Conservation (phyloP, 2,888 invertebrate species). For the Aethes cnicana region DNA sequence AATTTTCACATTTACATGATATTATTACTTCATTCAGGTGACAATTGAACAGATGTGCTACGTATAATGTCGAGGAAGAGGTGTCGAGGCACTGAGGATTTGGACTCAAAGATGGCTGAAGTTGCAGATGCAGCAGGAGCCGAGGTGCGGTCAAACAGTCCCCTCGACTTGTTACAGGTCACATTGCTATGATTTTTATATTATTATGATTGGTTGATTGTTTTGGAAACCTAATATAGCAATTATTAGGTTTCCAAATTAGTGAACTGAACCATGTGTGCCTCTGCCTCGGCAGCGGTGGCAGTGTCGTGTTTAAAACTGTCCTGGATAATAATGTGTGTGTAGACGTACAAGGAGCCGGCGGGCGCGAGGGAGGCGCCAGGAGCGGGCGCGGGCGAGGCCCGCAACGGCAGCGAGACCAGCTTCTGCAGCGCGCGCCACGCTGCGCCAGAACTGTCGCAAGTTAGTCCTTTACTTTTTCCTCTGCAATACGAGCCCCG, state of each 20-base stretch:
- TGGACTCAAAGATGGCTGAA: conserved; percentile 60
- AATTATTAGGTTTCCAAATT: too few relatives aligned
- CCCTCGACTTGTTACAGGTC: conserved; percentile 48
- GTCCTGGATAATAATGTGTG: too few relatives aligned
- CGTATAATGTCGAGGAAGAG: conserved; percentile 74
- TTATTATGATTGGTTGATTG: too few relatives aligned
- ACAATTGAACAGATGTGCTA: conserved; percentile 1
- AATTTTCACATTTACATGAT: too few relatives aligned
- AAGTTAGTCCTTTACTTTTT: neutral
- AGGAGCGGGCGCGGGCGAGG: neutral
- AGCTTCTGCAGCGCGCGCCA: neutral
- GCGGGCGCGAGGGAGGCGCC: neutral
- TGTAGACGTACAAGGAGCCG: too few relatives aligned
- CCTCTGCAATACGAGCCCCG: too few relatives aligned
- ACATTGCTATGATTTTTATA: too few relatives aligned
- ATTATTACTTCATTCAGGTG: conserved; percentile 14
- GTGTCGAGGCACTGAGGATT: conserved; percentile 57
- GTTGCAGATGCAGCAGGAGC: conserved; percentile 32
- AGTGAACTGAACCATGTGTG: too few relatives aligned
- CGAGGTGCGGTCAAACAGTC: conserved; percentile 58
- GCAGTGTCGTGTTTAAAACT: too few relatives aligned
- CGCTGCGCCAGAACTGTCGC: neutral
- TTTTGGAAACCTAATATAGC: too few relatives aligned
- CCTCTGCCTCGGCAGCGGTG: too few relatives aligned
- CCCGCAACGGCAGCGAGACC: neutral